A percentile compares a stretch with the other conserved stretches of the same genome.
phyloP scores from a whole-genome alignment of 2,113 vertebrate species.

The Phoxinus phoxinus region DNA sequence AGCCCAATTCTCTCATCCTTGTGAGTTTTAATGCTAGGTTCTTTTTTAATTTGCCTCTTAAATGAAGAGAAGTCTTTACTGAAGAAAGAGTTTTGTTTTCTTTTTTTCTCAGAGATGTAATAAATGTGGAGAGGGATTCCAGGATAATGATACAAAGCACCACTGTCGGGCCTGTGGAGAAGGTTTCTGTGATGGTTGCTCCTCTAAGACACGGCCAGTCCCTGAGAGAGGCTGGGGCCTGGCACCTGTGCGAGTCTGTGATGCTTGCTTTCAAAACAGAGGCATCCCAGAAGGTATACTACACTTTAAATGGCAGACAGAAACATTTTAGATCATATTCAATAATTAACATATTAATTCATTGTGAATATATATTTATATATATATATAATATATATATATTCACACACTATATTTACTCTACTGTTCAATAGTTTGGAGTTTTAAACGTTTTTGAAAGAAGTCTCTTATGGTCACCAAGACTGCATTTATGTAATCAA shows the following conservation, averaged over 20 bases:
- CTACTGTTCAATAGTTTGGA: too few relatives aligned
- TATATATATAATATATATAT: too few relatives aligned
- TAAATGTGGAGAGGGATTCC: conserved; percentile 87
- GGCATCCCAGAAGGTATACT: conserved; percentile 58
- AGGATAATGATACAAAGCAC: conserved; percentile 94
- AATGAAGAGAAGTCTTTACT: not conserved
- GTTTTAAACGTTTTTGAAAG: too few relatives aligned
- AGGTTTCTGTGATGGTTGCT: conserved; percentile 94
- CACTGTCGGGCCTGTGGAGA: conserved; percentile 97
- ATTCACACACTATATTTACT: too few relatives aligned
- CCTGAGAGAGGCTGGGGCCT: conserved; percentile 97
- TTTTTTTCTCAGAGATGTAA: conserved; percentile 81
- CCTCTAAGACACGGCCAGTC: conserved; percentile 90
- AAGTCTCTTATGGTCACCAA: too few relatives aligned
- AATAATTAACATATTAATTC: too few relatives aligned
- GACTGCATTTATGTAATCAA: too few relatives aligned
- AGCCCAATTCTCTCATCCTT: conserved; percentile 94
- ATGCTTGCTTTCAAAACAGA: conserved; percentile 86
- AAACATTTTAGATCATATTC: too few relatives aligned
- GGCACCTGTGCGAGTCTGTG: conserved; percentile 90
- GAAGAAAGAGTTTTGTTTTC: not conserved
- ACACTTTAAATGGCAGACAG: not conserved
- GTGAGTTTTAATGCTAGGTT: conserved; percentile 70
- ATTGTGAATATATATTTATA: too few relatives aligned
- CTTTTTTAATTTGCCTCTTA: not conserved